Evolutionary conservation across 1,140 invertebrate species (phyloP), one percentile per base, ranked within the genome.

Genomic region (Druon quercuslanigerum): DNA sequence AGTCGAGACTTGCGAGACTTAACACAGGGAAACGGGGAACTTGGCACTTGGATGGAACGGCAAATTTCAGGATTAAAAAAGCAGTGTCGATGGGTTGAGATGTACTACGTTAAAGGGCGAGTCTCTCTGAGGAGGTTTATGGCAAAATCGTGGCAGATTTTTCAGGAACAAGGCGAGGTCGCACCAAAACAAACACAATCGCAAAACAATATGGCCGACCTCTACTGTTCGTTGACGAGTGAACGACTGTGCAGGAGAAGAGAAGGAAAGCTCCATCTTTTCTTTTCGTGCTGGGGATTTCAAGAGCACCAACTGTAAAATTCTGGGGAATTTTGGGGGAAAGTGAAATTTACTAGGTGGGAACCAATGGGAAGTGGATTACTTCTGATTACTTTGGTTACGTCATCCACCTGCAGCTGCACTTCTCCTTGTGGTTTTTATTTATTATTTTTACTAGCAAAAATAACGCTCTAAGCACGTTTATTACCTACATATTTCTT

Each of bases 111-210:
- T 60, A n/a, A 19, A 7, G n/a, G 14, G 11, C 5, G 8, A 25
- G 50, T 66, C 40, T 17, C 16, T 19, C 71, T 46, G 19, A 11
- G 40, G 6, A 19, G 11, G 16, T 17, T 72, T 40, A 16, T 54
- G 0, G 11, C 7, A 17, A 33, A 70, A 72, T 52, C 52, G 75
- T 51, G 60, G 33, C 33, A 75, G 77, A 84, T 84, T 82, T 75
- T 73, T 19, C 50, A 71, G 40, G 56, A 19, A 71, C 66, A 46
- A 25, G 56, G 46, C 52, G 50, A 78, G 73, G 76, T 73, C 76
- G 70, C 87, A 87, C 87, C 85, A 88, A 88, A 88, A 88, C 87
- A 88, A 88, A 88, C 84, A 88, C 85, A 86, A 74, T 82, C 80
- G 75, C 82, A 46, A 82, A 83, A 83, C 86, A 88, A 87, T 87